Conservation (phyloP, 2,797 vertebrate genomes). For the Jordanella pulchra region DNA sequence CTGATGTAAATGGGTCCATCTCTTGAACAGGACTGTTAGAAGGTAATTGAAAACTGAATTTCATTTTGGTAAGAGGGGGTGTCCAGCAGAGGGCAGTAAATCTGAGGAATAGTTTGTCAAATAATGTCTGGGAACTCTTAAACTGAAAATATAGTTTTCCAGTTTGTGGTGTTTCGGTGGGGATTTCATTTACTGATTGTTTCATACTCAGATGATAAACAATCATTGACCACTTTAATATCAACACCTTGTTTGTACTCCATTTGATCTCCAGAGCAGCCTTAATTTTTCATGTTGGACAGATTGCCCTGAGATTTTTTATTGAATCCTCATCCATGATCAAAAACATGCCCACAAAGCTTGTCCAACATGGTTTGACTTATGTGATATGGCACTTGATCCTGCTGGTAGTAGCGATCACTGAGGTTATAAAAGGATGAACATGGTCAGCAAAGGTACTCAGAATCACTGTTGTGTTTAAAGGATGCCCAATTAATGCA, state of each 20-base stretch:
- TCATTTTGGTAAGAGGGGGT: conserved; percentile 25
- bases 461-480: not conserved
- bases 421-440: not conserved
- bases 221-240: not conserved
- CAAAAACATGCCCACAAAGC: not conserved
- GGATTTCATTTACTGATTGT: not conserved
- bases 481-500: not conserved
- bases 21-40: not conserved
- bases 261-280: not conserved
- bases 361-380: not conserved
- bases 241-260: not conserved
- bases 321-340: too few relatives aligned
- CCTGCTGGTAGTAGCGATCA: too few relatives aligned
- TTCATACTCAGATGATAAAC: not conserved
- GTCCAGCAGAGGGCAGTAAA: conserved; percentile 81
- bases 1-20: not conserved
- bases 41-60: not conserved
- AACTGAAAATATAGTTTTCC: conserved; percentile 6
- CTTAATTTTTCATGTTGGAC: too few relatives aligned
- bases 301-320: too few relatives aligned
- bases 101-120: conserved; percentile 39
- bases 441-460: not conserved
- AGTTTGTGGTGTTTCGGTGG: not conserved
- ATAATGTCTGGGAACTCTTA: conserved; percentile 22
- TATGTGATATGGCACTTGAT: too few relatives aligned